These are phyloP conservation scores for Pluvianellus socialis DNA, from an alignment of 2,113 vertebrate species.

Conservation along the genomic window DNA sequence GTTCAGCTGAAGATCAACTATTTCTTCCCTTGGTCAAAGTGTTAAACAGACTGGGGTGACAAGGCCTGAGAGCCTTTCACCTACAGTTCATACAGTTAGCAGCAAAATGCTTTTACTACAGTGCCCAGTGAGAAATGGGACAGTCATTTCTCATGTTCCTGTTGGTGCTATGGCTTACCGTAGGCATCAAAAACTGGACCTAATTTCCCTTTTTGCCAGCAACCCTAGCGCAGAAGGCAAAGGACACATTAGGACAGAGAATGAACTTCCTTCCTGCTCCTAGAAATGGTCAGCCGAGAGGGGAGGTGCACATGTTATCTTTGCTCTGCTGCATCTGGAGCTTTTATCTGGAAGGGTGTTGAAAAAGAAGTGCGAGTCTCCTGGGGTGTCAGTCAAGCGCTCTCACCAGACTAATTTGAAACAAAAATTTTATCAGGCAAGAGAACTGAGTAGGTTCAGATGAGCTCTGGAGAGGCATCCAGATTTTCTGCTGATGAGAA, in stretches of 20 bases:
- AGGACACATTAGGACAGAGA: not conserved
- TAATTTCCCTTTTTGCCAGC: not conserved
- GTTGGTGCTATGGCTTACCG: not conserved
- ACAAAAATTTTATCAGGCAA: not conserved
- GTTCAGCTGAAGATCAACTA: not conserved
- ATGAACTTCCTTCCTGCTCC: not conserved
- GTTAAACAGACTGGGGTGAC: not conserved
- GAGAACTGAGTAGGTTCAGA: conserved; percentile 18
- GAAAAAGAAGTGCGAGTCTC: not conserved
- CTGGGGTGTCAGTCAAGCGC: not conserved
- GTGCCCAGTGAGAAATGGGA: not conserved
- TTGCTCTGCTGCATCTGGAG: not conserved
- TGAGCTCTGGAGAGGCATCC: conserved; percentile 16
- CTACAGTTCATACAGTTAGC: not conserved
- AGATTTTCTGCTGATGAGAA: conserved; percentile 13
- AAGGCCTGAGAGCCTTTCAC: not conserved
- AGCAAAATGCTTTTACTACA: not conserved
- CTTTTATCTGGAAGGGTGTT: not conserved
- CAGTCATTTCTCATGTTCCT: not conserved
- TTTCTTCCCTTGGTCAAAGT: not conserved
- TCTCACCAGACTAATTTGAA: conserved; percentile 26
- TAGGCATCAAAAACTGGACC: not conserved
- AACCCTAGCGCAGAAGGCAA: not conserved
- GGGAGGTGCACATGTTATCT: not conserved
- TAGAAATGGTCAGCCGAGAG: not conserved